Percentiles rank a stretch among this genome's conserved stretches.
These are phyloP conservation scores for Aquatica leii DNA, from an alignment of 2,888 invertebrate genomes.

Conservation along the genomic window DNA sequence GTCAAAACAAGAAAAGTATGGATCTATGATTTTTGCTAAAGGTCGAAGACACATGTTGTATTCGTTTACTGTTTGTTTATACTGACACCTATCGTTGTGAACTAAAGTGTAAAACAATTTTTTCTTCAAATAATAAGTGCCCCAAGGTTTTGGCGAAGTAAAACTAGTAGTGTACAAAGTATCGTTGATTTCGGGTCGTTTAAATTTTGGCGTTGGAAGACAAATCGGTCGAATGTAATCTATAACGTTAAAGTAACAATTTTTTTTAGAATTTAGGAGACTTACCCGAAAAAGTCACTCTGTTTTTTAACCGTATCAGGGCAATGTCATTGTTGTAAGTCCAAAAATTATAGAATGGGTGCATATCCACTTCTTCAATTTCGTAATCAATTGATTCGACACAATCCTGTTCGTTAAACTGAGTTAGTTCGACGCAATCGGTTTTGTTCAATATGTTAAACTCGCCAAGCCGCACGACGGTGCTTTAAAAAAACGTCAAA, in stretches of 20 bases:
- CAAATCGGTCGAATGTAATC: conserved; percentile 14
- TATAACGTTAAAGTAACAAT: not conserved
- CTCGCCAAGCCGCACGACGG: conserved; percentile 2
- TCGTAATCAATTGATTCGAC: not conserved
- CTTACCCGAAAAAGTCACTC: conserved; percentile 6
- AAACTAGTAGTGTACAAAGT: conserved; percentile 8
- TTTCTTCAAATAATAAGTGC: not conserved
- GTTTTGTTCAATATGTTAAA: conserved; percentile 6
- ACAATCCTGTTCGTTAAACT: not conserved
- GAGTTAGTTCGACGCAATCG: not conserved
- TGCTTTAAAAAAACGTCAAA: not conserved
- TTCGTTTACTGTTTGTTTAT: not conserved
- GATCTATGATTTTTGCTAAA: not conserved
- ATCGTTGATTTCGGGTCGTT: not conserved
- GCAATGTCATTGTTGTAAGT: conserved; percentile 6
- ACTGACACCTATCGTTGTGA: not conserved
- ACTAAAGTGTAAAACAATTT: not conserved
- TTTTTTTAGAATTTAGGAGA: not conserved
- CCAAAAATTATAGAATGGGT: conserved; percentile 8
- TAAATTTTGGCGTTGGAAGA: conserved; percentile 1
- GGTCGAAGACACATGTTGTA: conserved; percentile 2
- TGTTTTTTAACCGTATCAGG: not conserved
- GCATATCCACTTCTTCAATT: not conserved
- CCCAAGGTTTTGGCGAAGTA: not conserved
- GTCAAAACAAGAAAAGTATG: not conserved